A percentile compares a stretch with the other conserved stretches of the same genome.
phyloP scores from a whole-genome alignment of 1,140 invertebrate species.

The Coptotermes formosanus region DNA sequence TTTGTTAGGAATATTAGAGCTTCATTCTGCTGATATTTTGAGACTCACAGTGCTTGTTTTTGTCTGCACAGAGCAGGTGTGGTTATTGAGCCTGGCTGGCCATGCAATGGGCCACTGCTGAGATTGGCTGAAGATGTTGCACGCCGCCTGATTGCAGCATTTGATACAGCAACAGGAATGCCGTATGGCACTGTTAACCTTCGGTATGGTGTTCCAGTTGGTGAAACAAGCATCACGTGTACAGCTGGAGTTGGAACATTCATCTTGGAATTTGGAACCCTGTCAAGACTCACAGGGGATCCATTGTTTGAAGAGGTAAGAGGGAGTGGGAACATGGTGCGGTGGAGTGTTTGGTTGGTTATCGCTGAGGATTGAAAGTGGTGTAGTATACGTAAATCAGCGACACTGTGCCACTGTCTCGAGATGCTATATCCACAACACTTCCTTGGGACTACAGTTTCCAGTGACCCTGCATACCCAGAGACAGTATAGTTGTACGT shows the following conservation, averaged over 20 bases:
- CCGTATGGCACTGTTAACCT: constrained; percentile 98
- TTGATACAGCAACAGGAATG: constrained; percentile 92
- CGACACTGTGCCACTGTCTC: too few species aligned
- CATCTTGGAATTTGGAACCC: constrained; percentile 93
- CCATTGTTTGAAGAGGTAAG: constrained; percentile 85
- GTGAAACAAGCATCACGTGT: constrained; percentile 95
- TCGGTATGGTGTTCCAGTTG: constrained; percentile 85
- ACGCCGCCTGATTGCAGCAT: constrained; percentile 82
- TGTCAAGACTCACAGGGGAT: constrained; percentile 93
- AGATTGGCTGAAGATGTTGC: constrained; percentile 93
- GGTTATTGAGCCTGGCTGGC: constrained; percentile 90
- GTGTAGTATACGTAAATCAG: too few species aligned
- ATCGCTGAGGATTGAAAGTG: too few species aligned
- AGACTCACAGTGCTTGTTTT: too few species aligned
- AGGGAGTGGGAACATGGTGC: not conserved
- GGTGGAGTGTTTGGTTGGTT: too few species aligned
- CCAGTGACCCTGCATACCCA: too few species aligned
- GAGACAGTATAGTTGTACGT: too few species aligned
- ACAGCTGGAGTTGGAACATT: constrained; percentile 98
- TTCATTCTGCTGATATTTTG: too few species aligned
- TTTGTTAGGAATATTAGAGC: too few species aligned
- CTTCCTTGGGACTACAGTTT: too few species aligned
- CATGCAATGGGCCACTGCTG: constrained; percentile 92
- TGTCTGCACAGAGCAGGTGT: constrained; percentile 66
- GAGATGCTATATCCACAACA: too few species aligned